phyloP scores from a whole-genome alignment of 2,888 invertebrate genomes.

The Meganola albula region DNA sequence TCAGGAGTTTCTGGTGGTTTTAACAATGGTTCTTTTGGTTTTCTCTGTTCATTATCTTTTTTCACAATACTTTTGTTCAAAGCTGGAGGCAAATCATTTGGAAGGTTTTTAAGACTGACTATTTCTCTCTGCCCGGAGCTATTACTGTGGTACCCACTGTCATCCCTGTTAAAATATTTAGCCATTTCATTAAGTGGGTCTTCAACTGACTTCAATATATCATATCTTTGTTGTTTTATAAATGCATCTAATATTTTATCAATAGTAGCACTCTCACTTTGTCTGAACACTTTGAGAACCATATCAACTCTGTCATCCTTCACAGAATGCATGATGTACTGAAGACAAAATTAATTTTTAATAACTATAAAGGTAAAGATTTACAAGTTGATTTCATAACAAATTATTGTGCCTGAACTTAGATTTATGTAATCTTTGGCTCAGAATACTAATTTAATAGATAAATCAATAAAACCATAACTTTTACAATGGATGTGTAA shows the following conservation, averaged over 20 bases:
- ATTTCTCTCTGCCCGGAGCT: conserved; percentile 50
- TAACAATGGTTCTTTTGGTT: conserved; percentile 38
- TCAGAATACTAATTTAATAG: no score
- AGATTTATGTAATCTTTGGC: no score
- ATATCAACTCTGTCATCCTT: conserved; percentile 74
- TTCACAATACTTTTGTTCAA: conserved; percentile 50
- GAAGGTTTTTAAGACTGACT: conserved; percentile 53
- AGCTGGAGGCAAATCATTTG: conserved; percentile 59
- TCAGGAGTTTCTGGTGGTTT: conserved; percentile 32
- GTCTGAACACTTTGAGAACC: conserved; percentile 71
- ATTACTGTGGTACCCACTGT: conserved; percentile 66
- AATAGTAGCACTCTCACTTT: conserved; percentile 70
- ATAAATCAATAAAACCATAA: no score
- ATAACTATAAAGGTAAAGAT: no score
- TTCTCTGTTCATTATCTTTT: conserved; percentile 43
- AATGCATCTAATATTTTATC: conserved; percentile 72
- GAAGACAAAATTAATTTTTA: conserved; percentile 45
- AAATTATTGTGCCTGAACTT: no score
- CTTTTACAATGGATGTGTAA: no score
- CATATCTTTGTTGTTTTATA: conserved; percentile 67
- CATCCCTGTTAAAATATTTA: conserved; percentile 58
- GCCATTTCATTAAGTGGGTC: conserved; percentile 54
- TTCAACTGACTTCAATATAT: conserved; percentile 70
- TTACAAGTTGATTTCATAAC: no score
- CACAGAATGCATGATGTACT: conserved; percentile 74